Percentiles rank a stretch among this genome's conserved stretches.
phyloP scores from a whole-genome alignment of 1,140 invertebrate genomes.

The Vanessa atalanta region DNA sequence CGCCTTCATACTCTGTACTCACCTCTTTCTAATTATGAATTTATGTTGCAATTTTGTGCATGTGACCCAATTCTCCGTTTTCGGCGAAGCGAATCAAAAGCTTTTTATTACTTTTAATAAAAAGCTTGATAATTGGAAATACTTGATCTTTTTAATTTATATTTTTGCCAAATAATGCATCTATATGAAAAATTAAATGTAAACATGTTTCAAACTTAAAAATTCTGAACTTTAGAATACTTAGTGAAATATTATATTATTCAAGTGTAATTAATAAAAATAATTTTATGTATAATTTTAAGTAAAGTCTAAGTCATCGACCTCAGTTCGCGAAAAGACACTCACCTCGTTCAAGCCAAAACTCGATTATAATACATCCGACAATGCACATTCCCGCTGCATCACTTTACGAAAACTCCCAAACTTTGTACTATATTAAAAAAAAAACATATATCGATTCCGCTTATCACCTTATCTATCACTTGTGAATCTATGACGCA shows the following conservation, averaged over 20 bases:
- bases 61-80: slow-evolving; percentile 9
- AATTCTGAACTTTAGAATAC: too few species aligned
- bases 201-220: too few species aligned
- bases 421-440: slow-evolving; percentile 32
- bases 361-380: slow-evolving; percentile 65
- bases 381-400: slow-evolving; percentile 59
- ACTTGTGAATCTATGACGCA: slow-evolving; percentile 34
- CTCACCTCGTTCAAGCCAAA: slow-evolving; percentile 66
- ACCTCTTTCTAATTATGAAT: slow-evolving; percentile 28
- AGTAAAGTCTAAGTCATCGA: slow-evolving; percentile 45
- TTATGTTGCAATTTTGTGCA: slow-evolving; percentile 15
- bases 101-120: neutral
- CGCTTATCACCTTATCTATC: slow-evolving; percentile 46
- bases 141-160: neutral
- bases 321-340: slow-evolving; percentile 55
- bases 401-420: slow-evolving; percentile 62
- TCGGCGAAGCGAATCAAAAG: slow-evolving; percentile 9
- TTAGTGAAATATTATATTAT: too few species aligned
- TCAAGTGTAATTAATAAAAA: neutral
- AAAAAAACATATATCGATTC: slow-evolving; percentile 50
- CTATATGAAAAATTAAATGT: too few species aligned
- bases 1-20: slow-evolving; percentile 19
- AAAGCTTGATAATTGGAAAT: too few species aligned
- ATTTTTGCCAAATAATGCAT: too few species aligned
- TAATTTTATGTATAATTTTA: neutral